Percentiles rank a stretch among this genome's conserved stretches.
Evolutionary conservation across 2,888 invertebrate species (phyloP).

Genomic region (Psylliodes chrysocephalus): DNA sequence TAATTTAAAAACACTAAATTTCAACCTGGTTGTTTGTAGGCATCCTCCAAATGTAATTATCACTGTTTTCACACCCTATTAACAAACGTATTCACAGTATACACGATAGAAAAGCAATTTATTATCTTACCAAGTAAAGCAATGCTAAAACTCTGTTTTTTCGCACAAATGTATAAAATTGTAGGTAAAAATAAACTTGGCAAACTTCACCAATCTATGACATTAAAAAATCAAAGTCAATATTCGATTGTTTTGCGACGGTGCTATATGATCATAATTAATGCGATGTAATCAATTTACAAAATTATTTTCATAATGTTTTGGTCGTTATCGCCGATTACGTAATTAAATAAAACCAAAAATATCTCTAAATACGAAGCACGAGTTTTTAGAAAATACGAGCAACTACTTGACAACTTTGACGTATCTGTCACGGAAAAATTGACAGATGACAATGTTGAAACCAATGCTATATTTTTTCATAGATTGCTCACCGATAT

Average conservation of each 20-base stretch:
- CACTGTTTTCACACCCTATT: background rate
- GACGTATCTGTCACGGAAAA: background rate
- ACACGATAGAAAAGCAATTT: constrained; percentile 2
- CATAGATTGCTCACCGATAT: no score
- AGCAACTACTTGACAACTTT: background rate
- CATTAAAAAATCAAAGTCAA: constrained; percentile 15
- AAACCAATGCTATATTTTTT: no score
- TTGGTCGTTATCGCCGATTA: constrained; percentile 34
- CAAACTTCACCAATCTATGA: constrained; percentile 22
- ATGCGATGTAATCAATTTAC: background rate
- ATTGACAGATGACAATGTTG: background rate
- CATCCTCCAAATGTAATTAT: constrained; percentile 41
- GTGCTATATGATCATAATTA: background rate
- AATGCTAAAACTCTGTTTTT: constrained; percentile 35
- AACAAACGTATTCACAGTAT: background rate
- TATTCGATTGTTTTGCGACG: constrained; percentile 23
- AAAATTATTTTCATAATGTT: constrained; percentile 8
- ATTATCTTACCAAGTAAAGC: constrained; percentile 31
- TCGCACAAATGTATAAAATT: constrained; percentile 45
- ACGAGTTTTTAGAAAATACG: constrained; percentile 23
- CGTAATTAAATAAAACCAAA: constrained; percentile 35
- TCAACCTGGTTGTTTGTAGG: constrained; percentile 54
- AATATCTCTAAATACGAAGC: constrained; percentile 17
- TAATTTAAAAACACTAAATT: background rate
- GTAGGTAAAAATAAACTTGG: constrained; percentile 41